phyloP scores from a whole-genome alignment of 2,888 invertebrate genomes.

The Hirtodrosophila confusa region DNA sequence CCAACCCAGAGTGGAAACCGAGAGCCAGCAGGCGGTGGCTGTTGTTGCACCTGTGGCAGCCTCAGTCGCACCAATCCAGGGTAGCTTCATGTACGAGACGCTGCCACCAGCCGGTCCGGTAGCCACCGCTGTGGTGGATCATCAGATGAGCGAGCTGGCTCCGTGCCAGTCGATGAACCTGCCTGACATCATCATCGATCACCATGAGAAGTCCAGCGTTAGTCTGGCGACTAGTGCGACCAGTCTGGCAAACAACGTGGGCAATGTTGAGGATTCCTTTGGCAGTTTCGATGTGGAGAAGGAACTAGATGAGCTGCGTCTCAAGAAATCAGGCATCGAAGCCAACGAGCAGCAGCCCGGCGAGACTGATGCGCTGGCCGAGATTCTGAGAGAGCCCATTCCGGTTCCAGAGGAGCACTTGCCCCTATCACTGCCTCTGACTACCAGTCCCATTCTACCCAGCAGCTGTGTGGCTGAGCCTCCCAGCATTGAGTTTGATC shows the following conservation, averaged over 20 bases:
- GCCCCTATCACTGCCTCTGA: conserved; percentile 15
- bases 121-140: conserved; percentile 64
- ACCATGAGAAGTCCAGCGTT: conserved; percentile 80
- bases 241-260: conserved; percentile 6
- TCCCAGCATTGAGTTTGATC: conserved; percentile 69
- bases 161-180: conserved; percentile 67
- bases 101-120: conserved; percentile 66
- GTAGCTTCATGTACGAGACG: conserved; percentile 67
- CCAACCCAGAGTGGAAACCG: too few relatives aligned
- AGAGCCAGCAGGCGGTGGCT: conserved; percentile 32
- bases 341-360: conserved; percentile 13
- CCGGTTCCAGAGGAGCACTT: conserved; percentile 3
- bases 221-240: conserved; percentile 8
- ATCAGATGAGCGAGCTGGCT: conserved; percentile 54
- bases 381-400: conserved; percentile 40
- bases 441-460: conserved; percentile 25
- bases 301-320: conserved; percentile 76
- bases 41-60: conserved; percentile 44
- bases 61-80: not conserved
- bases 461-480: conserved; percentile 3
- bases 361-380: conserved; percentile 36
- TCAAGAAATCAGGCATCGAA: conserved; percentile 44
- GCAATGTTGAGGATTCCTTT: conserved; percentile 61
- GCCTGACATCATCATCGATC: conserved; percentile 84
- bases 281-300: conserved; percentile 81